A percentile compares a stretch with the other conserved stretches of the same genome.
phyloP scores from a whole-genome alignment of 2,888 invertebrate species.

The Dascillus cervinus region DNA sequence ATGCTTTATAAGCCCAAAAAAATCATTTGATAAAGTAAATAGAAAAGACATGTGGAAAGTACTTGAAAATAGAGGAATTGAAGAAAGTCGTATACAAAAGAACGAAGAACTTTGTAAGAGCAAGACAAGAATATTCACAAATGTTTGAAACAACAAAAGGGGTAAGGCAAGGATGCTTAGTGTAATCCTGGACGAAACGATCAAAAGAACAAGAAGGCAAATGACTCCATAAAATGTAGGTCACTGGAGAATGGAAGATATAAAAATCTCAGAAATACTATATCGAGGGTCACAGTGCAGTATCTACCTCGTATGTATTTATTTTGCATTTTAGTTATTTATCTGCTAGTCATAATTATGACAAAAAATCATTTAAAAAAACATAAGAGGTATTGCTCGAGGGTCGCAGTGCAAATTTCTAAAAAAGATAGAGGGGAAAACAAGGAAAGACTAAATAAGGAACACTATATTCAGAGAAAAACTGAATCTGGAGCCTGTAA shows the following conservation, averaged over 20 bases:
- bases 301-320: too few species aligned
- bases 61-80: not conserved
- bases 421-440: not conserved
- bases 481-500: not conserved
- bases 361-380: too few species aligned
- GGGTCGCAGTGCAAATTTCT: too few species aligned
- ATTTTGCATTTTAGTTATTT: too few species aligned
- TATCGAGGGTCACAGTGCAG: too few species aligned
- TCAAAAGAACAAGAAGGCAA: too few species aligned
- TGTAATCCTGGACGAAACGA: too few species aligned
- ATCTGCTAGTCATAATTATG: too few species aligned
- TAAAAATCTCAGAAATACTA: too few species aligned
- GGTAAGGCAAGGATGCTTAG: slow-evolving; percentile 4
- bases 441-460: not conserved
- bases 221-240: too few species aligned
- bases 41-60: slow-evolving; percentile 4
- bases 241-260: too few species aligned
- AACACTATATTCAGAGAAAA: not conserved
- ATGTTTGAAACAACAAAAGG: slow-evolving; percentile 4
- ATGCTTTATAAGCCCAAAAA: not conserved
- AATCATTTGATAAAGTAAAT: slow-evolving; percentile 1
- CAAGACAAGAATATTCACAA: slow-evolving; percentile 1
- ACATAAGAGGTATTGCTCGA: too few species aligned
- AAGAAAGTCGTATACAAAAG: not conserved
- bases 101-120: slow-evolving; percentile 2